phyloP scores from a whole-genome alignment of 2,797 vertebrate genomes.

The Oceanodroma leucorhoa region DNA sequence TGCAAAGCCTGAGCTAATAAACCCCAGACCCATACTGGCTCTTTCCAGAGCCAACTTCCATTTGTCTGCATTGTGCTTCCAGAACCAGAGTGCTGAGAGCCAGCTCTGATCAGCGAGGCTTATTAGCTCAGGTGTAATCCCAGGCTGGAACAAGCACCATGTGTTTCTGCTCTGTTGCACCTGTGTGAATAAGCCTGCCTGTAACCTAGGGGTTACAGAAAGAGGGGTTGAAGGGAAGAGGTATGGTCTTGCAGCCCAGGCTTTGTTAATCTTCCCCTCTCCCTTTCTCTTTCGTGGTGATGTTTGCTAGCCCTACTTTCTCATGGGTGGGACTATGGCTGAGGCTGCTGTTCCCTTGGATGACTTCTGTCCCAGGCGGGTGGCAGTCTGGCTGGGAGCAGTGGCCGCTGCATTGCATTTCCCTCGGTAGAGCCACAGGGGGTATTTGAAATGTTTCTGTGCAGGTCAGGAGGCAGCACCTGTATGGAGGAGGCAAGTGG shows the following conservation, averaged over 20 bases:
- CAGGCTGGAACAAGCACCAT: neutral
- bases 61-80: neutral
- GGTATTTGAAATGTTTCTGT: neutral
- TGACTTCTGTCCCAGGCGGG: fast-evolving
- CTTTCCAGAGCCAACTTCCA: slow-evolving; percentile 32
- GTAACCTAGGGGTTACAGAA: neutral
- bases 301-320: neutral
- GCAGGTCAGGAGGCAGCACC: neutral
- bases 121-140: slow-evolving; percentile 57
- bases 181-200: slow-evolving; percentile 6
- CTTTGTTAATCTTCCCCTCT: neutral
- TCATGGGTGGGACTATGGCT: fast-evolving
- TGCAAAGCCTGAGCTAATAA: slow-evolving; percentile 56
- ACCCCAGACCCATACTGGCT: slow-evolving; percentile 6
- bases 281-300: neutral
- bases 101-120: slow-evolving; percentile 8
- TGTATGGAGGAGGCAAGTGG: neutral
- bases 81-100: slow-evolving; percentile 22
- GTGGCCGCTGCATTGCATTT: neutral
- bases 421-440: neutral
- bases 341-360: fast-evolving
- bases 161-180: slow-evolving; percentile 40
- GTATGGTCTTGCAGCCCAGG: neutral
- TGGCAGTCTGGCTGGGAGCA: neutral
- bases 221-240: neutral